Base-by-base conservation (phyloP, 2,113 vertebrate genomes). In the Saguinus midas region DNA sequence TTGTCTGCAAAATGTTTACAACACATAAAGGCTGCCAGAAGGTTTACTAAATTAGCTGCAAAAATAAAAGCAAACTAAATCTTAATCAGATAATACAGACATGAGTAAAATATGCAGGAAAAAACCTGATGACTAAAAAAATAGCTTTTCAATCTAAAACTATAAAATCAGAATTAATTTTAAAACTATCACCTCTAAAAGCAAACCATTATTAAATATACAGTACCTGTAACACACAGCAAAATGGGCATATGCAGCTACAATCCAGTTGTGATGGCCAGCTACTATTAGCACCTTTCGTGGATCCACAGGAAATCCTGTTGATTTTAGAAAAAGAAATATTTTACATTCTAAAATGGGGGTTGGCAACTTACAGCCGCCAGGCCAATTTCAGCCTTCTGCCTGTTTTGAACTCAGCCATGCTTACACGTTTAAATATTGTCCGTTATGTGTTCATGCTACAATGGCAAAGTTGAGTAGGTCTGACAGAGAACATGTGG, bases 211-310 rank as follows among this genome's bases (percentile, higher is more conserved):
- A 87, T 21, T 57, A 75, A 52, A 58, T 16, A 87, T 61, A 4
- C 78, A 80, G 94, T 99, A 99, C 99, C 99, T 99, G 98, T 99
- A 99, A 97, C 99, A 99, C 97, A 99, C 99, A 94, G 99, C 99
- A 96, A 99, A 99, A 98, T 99, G 99, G 10, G 99, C 99, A 93
- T 99, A 99, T 1, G 99, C 99, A 95, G 99, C 99, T 80, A 99
- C 99, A 93, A 99, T 99, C 99, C 99, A 99, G 96, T 99, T 99
- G 98, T 99, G 99, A 97, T 99, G 99, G 89, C 99, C 99, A 48
- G 99, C 99, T 57, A 99, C 99, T 87, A 99, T 99, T 2, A 99
- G 97, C 97, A 99, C 99, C 97, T 99, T 99, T 76, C 99, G 99
- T 32, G 99, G 99, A 95, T 99, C 99, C 97, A 99, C 99, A 68